phyloP scores from a whole-genome alignment of 2,797 vertebrate species.

The Acridotheres tristis region DNA sequence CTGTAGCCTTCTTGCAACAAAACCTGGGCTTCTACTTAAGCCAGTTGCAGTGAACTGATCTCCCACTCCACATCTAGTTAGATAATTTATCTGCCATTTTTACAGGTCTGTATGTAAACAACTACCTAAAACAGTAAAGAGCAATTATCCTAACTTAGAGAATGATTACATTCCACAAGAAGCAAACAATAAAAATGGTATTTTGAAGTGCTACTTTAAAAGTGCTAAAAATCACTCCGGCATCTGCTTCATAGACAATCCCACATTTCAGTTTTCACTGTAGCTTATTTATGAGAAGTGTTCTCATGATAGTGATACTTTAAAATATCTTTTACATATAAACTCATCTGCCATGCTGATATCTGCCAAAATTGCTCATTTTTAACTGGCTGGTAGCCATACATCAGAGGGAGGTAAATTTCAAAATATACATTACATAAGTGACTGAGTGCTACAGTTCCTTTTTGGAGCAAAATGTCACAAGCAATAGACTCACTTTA shows the following conservation, averaged over 20 bases:
- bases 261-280: slow-evolving; percentile 37
- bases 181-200: slow-evolving; percentile 39
- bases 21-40: background rate
- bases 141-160: background rate
- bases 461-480: background rate
- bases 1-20: background rate
- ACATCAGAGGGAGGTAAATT: slow-evolving; percentile 3
- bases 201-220: background rate
- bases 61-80: background rate
- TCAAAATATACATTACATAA: background rate
- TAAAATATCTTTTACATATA: slow-evolving; percentile 20
- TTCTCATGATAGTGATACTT: slow-evolving; percentile 11
- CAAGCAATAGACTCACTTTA: background rate
- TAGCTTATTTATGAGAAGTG: slow-evolving; percentile 28
- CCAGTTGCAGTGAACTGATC: background rate
- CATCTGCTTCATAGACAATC: slow-evolving; percentile 48
- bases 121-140: background rate
- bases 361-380: slow-evolving; percentile 56
- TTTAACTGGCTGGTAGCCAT: slow-evolving; percentile 17
- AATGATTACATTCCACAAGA: background rate
- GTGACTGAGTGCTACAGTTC: background rate
- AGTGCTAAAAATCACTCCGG: slow-evolving; percentile 15
- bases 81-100: background rate
- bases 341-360: slow-evolving; percentile 9
- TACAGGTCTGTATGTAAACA: slow-evolving; percentile 1